These are phyloP conservation scores for Nomada ferruginata DNA, from an alignment of 2,888 invertebrate genomes.

Conservation along the genomic window DNA sequence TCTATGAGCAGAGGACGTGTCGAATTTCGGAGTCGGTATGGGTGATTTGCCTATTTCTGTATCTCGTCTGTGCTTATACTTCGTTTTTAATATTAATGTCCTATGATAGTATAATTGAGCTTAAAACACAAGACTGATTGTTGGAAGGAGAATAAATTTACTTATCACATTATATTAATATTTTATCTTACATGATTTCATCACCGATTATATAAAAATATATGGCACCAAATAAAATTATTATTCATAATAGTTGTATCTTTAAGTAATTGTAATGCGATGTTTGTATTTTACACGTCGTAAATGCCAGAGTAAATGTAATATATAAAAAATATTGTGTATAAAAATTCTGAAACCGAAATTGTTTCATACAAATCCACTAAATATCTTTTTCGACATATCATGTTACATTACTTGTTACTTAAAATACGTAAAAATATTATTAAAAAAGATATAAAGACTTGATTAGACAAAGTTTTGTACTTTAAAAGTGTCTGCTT, in stretches of 20 bases:
- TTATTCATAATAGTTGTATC: background rate
- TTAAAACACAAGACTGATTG: no score
- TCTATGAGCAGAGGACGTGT: no score
- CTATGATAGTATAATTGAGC: no score
- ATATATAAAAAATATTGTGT: conserved; percentile 20
- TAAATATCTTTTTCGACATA: background rate
- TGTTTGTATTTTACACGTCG: conserved; percentile 11
- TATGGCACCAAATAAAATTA: conserved; percentile 9
- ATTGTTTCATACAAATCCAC: conserved; percentile 1
- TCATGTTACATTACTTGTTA: background rate
- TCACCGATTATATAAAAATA: background rate
- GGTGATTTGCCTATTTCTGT: no score
- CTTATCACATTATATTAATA: background rate
- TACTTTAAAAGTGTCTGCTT: conserved; percentile 28
- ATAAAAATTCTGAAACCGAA: conserved; percentile 20
- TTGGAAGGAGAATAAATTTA: background rate
- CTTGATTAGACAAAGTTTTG: conserved; percentile 36
- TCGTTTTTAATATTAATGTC: no score
- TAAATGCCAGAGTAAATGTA: conserved; percentile 1
- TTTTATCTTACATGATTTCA: conserved; percentile 9
- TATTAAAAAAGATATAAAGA: conserved; percentile 11
- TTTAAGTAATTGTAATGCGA: conserved; percentile 6
- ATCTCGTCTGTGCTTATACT: no score
- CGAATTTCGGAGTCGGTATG: no score
- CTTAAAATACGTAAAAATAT: conserved; percentile 30